Evolutionary conservation across 2,113 vertebrate species (phyloP).

Genomic region (Pseudorectes ferrugineus): DNA sequence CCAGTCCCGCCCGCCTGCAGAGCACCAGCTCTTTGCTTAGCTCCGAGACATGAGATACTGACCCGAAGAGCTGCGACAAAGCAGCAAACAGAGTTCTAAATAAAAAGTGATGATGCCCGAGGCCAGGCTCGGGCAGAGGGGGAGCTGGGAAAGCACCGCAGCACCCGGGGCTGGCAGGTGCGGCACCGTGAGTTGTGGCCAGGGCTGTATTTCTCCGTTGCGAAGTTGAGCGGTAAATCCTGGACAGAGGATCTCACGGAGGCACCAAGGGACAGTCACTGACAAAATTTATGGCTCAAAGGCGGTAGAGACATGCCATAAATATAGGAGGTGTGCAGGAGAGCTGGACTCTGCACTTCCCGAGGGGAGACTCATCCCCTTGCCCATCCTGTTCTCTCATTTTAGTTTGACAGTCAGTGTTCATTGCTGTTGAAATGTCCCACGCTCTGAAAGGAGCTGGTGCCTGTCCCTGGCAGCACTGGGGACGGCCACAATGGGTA

Average conservation of each 20-base stretch:
- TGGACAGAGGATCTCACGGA: background rate
- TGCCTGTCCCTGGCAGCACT: background rate
- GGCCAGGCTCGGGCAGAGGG: background rate
- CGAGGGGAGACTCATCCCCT: background rate
- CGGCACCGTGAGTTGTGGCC: background rate
- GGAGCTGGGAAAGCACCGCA: background rate
- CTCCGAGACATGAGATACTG: background rate
- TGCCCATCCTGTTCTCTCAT: background rate
- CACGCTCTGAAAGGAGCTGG: background rate
- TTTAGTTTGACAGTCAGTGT: background rate
- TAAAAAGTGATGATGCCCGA: rapidly evolving
- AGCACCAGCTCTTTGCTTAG: background rate
- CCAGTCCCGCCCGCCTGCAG: rapidly evolving
- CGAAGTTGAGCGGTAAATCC: conserved; percentile 13
- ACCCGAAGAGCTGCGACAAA: background rate
- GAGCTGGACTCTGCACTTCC: background rate
- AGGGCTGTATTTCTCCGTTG: background rate
- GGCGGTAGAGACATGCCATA: background rate
- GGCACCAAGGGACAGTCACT: background rate
- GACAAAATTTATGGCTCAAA: background rate
- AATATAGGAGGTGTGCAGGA: background rate
- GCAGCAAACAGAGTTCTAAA: background rate
- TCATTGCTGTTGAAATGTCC: background rate
- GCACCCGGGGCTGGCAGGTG: background rate
- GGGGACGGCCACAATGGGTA: rapidly evolving